Base-by-base conservation (phyloP, 2,113 vertebrate genomes). In the Mionectes macconnelli region DNA sequence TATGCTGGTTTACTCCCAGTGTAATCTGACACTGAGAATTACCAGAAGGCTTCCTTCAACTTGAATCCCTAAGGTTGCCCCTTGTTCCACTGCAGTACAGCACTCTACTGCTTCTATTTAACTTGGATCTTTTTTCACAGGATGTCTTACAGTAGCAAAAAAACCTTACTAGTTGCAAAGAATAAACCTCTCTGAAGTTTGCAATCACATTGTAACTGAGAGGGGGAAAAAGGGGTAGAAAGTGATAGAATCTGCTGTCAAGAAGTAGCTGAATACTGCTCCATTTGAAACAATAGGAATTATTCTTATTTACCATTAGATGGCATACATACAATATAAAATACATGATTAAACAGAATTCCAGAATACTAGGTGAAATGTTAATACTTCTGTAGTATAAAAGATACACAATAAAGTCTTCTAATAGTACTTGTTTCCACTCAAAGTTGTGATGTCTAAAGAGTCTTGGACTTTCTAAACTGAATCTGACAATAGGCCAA, bases 221-320 rank as follows among this genome's bases (percentile, higher is more conserved):
- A 35, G 2, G 17, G 14, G 28, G 5, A 4, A 37, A n/a, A 52
- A 72, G 37, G 59, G 9, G 10, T 6, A 42, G 55, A 59, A 76
- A 81, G 28, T 7, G 33, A 22, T 13, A 64, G 14, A 77, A 78
- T 79, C 88, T 70, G 31, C 33, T 63, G 14, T 33, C 33, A 72
- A 74, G 57, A 81, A 39, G 18, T 25, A 80, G 28, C 45, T 63
- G 33, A 89, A 85, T 37, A 40, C 9, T 40, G 3, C 21, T 84
- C 11, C 9, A 28, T 75, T 74, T 72, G 31, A 96, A 94, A 96
- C 87, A 95, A 94, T 81, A 85, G 68, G 14, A 70, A 78, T 90
- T 96, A 94, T 95, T 90, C 53, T 73, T 69, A 82, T 94, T 97
- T 96, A 84, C 97, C 97, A 97, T 97, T 97, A 97, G 97, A 96